Evolutionary conservation across 2,797 vertebrate species (phyloP), one percentile per base, ranked within the genome.

Genomic region (Carduelis carduelis): DNA sequence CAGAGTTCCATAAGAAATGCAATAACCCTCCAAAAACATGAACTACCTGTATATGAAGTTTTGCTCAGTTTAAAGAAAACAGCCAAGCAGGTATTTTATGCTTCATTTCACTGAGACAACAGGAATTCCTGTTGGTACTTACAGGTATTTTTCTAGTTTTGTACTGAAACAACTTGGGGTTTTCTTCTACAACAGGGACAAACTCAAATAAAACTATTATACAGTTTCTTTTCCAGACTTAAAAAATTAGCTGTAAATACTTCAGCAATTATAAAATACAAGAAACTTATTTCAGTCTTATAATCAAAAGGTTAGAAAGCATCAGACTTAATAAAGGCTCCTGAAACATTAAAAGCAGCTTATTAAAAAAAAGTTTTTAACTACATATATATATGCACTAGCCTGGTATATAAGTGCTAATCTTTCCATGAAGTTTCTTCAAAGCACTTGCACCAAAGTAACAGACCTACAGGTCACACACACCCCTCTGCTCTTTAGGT

Each of bases 401-500:
- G 52, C 15, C 46, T 59, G 35, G 20, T 53, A 44, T 28, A 83
- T 28, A 92, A 87, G 85, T 88, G 83, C 26, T 84, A 76, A 76
- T 53, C 14, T 26, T 83, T 87, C 61, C 34, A 8, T 13, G 50
- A 23, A 71, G 49, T 39, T 70, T 80, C 83, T 74, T 88, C 77
- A 83, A 49, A 82, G 41, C 46, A 85, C 37, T 76, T 59, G 57
- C 64, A 77, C 28, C 65, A 70, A 6, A 24, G 52, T 55, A 87
- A 71, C 68, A 95, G 61, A 74, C 57, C 46, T 27, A 63, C 50
- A 85, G 89, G 95, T 96, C 89, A 87, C 59, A 69, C 44, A 72
- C 68, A 95, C 63, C 13, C 4, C 44, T 46, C 75, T 83, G 84
- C 68, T 84, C 89, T 97, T 96, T 81, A 88, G 47, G 57, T 95